Base-by-base conservation (phyloP, 92 coral and sea anemone species). In the Phenganax stokvisi region DNA sequence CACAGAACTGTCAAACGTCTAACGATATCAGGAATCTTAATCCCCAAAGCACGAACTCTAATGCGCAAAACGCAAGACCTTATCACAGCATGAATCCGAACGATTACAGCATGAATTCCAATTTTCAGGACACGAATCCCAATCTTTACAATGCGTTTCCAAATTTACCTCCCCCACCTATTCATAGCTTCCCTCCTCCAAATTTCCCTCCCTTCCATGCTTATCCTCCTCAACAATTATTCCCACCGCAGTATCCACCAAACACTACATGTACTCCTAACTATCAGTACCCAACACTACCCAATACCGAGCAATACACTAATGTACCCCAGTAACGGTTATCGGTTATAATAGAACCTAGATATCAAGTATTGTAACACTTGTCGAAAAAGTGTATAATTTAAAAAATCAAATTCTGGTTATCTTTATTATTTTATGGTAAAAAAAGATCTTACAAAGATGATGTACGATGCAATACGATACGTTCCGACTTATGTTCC, bases 161-260 rank as follows among this genome's bases (percentile, higher is more conserved):
- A 16, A 67, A 81, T 73, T 65, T 67, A 30, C 65, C 80, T 17
- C 85, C 85, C 51, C 85, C 65, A 53, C 73, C 80, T 56, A 56
- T 12, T 16, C 78, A 57, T 9, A 27, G 27, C 70, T 80, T 61
- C 17, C 60, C 79, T 20, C 85, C 73, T 58, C 86, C 59, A 11
- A 37, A 17, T 12, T 55, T 83, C 58, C 88, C 88, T 55, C 85
- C 85, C 51, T 60, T 72, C 5, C 8, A 16, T 81, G 75, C 66
- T 6, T 30, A 59, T 4, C 51, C 54, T 81, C 81, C 16, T 25
- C 10, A 59, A 63, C 80, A 51, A 60, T 31, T 44, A 57, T 82
- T 51, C 54, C 84, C 84, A 17, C 73, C 73, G 9, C 73, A 68
- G 47, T 68, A 17, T 28, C 70, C 70, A 0, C 65, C 65, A 59